Percentiles rank a stretch among this genome's conserved stretches.
Conservation (phyloP, 2,113 vertebrate genomes). For the Himantopus leucocephalus region DNA sequence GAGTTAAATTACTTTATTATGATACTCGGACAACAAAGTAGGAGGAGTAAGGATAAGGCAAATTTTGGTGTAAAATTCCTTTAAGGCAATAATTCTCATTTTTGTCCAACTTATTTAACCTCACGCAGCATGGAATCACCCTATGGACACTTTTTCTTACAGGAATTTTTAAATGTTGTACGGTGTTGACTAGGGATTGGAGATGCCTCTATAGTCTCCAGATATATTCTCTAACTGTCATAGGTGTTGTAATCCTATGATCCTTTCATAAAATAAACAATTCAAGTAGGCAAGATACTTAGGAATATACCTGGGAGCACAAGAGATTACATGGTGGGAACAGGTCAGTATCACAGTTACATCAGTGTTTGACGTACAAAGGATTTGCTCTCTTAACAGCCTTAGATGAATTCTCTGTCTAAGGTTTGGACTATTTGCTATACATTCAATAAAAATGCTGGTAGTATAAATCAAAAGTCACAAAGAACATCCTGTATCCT, state of each 20-base stretch:
- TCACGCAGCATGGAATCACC: neutral
- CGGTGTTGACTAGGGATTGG: neutral
- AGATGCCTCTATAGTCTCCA: neutral
- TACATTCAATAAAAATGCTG: neutral
- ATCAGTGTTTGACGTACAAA: neutral
- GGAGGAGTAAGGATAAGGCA: neutral
- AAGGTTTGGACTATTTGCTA: neutral
- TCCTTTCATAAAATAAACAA: neutral
- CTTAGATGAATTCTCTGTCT: neutral
- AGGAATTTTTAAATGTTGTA: neutral
- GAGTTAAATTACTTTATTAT: neutral
- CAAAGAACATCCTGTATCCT: neutral
- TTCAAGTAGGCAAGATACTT: neutral
- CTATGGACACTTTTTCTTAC: neutral
- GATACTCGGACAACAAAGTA: neutral
- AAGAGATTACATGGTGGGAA: neutral
- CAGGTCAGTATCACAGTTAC: neutral
- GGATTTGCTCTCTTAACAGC: neutral
- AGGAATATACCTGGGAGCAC: neutral
- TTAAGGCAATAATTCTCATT: neutral
- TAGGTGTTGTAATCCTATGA: neutral
- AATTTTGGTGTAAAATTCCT: neutral
- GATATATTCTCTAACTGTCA: neutral
- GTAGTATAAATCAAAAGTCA: neutral
- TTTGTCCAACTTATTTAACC: neutral